A percentile compares a stretch with the other conserved stretches of the same genome.
These are phyloP conservation scores for Aegithalos caudatus DNA, from an alignment of 2,113 vertebrate genomes.

Conservation along the genomic window DNA sequence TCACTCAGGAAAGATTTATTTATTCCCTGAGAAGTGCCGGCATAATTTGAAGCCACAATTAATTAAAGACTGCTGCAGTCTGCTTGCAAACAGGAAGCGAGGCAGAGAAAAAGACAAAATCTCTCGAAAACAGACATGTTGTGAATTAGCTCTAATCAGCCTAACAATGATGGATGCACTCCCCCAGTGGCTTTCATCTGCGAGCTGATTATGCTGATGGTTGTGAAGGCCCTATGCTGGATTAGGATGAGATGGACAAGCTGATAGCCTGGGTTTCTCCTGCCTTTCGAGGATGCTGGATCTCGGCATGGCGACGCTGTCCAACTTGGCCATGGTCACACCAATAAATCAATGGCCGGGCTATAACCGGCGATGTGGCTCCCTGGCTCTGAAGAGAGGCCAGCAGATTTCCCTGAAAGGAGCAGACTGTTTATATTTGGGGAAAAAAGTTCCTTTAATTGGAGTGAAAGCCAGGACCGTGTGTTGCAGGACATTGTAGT, in stretches of 20 bases:
- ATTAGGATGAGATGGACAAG: conserved; percentile 34
- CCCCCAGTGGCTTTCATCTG: conserved; percentile 29
- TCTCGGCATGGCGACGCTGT: neutral
- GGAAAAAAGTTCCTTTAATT: conserved; percentile 7
- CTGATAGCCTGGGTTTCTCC: conserved; percentile 36
- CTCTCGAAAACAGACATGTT: neutral
- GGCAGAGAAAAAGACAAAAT: neutral
- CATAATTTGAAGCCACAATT: conserved; percentile 51
- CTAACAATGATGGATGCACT: conserved; percentile 32
- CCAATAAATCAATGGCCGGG: conserved; percentile 55
- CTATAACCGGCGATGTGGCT: conserved; percentile 6
- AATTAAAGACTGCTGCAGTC: conserved; percentile 38
- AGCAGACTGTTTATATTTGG: conserved; percentile 50
- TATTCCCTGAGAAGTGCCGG: conserved; percentile 30
- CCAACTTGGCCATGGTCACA: conserved; percentile 50
- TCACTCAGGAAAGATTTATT: conserved; percentile 12
- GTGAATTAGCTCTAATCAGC: conserved; percentile 40
- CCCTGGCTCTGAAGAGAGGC: conserved; percentile 35
- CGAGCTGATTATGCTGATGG: neutral
- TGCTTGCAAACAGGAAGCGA: conserved; percentile 16
- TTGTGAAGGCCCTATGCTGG: neutral
- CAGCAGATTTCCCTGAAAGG: conserved; percentile 58
- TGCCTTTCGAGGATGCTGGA: conserved; percentile 31
- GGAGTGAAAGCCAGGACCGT: neutral
- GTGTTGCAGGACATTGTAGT: neutral